phyloP scores from a whole-genome alignment of 2,113 vertebrate species.

The Hyperopisus bebe region DNA sequence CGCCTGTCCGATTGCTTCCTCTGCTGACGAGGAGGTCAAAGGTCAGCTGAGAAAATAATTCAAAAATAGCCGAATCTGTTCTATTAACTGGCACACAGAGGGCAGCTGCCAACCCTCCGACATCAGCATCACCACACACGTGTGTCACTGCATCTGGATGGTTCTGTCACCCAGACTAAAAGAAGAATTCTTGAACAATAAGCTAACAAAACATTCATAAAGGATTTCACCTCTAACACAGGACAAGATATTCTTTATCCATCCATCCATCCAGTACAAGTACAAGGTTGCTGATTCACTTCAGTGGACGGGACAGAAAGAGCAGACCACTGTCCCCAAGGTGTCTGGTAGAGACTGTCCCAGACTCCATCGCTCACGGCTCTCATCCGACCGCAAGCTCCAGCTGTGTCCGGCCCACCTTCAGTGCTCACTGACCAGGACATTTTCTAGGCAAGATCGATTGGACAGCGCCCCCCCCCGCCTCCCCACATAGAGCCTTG shows the following conservation, averaged over 20 bases:
- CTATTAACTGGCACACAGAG: background rate
- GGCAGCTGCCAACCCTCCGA: background rate
- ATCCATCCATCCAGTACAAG: background rate
- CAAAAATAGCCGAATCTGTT: background rate
- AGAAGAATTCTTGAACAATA: background rate
- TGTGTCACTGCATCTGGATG: background rate
- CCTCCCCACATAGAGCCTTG: background rate
- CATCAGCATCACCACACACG: background rate
- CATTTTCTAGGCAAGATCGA: background rate
- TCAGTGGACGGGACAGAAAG: background rate
- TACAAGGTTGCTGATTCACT: background rate
- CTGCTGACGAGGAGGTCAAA: background rate
- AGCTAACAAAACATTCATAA: background rate
- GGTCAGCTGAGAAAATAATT: background rate
- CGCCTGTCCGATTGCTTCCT: background rate
- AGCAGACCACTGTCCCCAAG: background rate
- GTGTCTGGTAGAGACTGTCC: background rate
- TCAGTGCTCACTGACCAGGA: background rate
- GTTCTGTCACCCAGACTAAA: background rate
- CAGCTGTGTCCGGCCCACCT: background rate
- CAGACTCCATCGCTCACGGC: background rate
- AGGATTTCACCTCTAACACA: background rate
- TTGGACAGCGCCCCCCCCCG: background rate
- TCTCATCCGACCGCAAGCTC: background rate
- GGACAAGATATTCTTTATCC: background rate